These are phyloP conservation scores for Catamblyrhynchus diadema DNA, from an alignment of 2,797 vertebrate species.

Conservation along the genomic window DNA sequence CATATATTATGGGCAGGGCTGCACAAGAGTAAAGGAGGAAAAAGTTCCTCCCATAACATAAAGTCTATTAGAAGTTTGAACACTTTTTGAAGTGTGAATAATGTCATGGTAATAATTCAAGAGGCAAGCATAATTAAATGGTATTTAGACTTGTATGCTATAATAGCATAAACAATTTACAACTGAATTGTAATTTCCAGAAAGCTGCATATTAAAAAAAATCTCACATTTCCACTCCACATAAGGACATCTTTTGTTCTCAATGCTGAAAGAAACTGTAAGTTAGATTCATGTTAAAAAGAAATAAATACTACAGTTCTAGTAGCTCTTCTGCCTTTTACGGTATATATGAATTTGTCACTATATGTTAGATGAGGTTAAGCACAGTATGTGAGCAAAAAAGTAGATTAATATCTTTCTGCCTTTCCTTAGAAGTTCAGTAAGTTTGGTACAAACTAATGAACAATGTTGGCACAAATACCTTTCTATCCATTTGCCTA, in stretches of 20 bases:
- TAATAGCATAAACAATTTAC: background rate
- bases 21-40: background rate
- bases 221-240: background rate
- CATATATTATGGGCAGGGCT: background rate
- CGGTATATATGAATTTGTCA: background rate
- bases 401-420: background rate
- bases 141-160: slow-evolving; percentile 2
- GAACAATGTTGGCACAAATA: background rate
- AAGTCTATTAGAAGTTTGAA: background rate
- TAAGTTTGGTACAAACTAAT: background rate
- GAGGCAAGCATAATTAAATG: background rate
- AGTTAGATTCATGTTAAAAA: background rate
- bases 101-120: slow-evolving; percentile 2
- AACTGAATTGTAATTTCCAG: background rate
- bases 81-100: background rate
- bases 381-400: background rate
- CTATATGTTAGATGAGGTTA: background rate
- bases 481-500: background rate
- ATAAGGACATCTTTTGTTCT: background rate
- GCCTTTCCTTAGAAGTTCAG: background rate
- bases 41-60: background rate
- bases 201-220: background rate
- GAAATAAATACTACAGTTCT: background rate
- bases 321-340: background rate
- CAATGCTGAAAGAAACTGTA: background rate